These are phyloP conservation scores for Synergus itoensis DNA, from an alignment of 2,888 invertebrate species.

Conservation along the genomic window DNA sequence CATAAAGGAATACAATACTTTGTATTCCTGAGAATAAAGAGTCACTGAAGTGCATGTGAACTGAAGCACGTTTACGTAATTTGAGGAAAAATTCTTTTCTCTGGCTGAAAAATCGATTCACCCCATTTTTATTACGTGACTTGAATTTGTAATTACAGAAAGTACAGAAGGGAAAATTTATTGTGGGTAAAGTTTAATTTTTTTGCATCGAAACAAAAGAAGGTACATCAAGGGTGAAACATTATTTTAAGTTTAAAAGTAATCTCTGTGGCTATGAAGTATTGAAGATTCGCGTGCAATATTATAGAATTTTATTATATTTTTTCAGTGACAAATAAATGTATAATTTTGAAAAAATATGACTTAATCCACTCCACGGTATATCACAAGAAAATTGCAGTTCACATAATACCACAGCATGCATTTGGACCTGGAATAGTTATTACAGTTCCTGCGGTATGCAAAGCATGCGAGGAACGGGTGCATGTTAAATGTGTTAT, in stretches of 20 bases:
- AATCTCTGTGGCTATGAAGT: neutral
- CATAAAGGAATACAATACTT: neutral
- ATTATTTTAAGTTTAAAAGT: neutral
- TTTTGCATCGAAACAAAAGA: no score
- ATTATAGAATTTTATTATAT: neutral
- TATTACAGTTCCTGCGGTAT: neutral
- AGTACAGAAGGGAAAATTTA: neutral
- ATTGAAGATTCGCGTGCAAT: neutral
- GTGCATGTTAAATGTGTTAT: neutral
- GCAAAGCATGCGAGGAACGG: neutral
- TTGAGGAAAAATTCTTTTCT: neutral
- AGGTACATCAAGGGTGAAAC: neutral
- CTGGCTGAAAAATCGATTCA: neutral
- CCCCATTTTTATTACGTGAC: neutral
- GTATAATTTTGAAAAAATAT: neutral
- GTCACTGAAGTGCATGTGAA: neutral
- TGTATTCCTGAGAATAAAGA: constrained; percentile 2
- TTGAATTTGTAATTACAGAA: neutral
- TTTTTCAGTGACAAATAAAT: neutral
- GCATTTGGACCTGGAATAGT: neutral
- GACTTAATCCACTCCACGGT: neutral
- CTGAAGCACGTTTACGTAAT: neutral
- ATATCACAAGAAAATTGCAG: neutral
- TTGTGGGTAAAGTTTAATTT: no score
- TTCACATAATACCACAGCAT: neutral